These are phyloP conservation scores for Trichonephila inaurata DNA, from an alignment of 1,140 invertebrate genomes.

Conservation along the genomic window DNA sequence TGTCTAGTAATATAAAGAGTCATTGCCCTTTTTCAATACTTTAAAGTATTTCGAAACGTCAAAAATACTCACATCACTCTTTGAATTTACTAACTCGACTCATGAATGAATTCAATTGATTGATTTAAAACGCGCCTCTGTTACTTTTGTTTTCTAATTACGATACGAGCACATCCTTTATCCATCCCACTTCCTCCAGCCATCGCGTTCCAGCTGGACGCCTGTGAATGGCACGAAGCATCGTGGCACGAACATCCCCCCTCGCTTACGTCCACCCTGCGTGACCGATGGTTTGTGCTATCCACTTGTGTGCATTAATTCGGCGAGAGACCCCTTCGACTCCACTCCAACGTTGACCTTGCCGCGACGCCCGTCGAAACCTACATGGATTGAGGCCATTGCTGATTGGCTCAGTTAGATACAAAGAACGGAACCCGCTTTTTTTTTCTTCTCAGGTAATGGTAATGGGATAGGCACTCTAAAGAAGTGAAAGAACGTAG, in stretches of 20 bases:
- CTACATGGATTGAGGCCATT: constrained; percentile 53
- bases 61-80: too few relatives aligned
- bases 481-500: constrained; percentile 43
- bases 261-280: constrained; percentile 19
- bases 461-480: constrained; percentile 33
- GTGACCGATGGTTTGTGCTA: constrained; percentile 39
- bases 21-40: too few relatives aligned
- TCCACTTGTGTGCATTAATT: constrained; percentile 13
- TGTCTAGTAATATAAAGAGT: too few relatives aligned
- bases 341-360: constrained; percentile 38
- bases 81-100: too few relatives aligned
- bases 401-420: not conserved
- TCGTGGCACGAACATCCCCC: not conserved
- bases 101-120: not conserved
- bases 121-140: not conserved
- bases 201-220: constrained; percentile 47
- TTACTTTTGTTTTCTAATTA: not conserved
- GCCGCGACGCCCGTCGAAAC: constrained; percentile 37
- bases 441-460: constrained; percentile 44
- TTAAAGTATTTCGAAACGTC: too few relatives aligned
- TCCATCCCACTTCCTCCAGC: constrained; percentile 15
- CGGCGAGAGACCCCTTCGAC: not conserved
- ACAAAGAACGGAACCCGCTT: constrained; percentile 56
- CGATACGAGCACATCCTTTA: not conserved
- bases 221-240: constrained; percentile 46